Base-by-base conservation (phyloP, 2,888 invertebrate species). In the Acronicta leporina region DNA sequence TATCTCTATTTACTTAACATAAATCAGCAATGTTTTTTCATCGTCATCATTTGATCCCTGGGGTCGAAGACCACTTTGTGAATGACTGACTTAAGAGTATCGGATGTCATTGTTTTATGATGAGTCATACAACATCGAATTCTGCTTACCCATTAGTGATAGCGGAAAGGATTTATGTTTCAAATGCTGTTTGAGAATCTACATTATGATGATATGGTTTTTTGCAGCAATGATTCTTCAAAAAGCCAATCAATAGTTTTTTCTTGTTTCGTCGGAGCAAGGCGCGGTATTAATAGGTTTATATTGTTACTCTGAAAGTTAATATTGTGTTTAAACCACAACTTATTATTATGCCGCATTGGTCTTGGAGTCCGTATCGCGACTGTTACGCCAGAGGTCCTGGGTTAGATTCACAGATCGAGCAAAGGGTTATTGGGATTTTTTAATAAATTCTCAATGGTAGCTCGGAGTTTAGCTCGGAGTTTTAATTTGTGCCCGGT, bases 201-300 rank as follows among this genome's bases (percentile, higher is more conserved):
- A 38, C 4, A 44, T 46, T 63, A 44, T 49, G 38, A 46, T 49
- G 44, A 16, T 15, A 40, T 20, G 11, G 27, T 58, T 35, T 58
- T 57, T 58, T 44, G 8, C 0, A 57, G 16, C 10, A 9, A 30
- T 30, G 45, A 42, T 40, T 49, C 48, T 41, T 33, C 40, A 44
- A 43, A 50, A 45, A 67, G 13, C 40, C 44, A 52, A 65, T 67
- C 43, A 65, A 9, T 35, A n/a, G 15, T 10, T 49, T 38, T 47
- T 51, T 43, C 25, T 69, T 4, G 13, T 50, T 42, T 46, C 57
- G 20, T 47, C n/a, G 30, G 46, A 51, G 9, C 20, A 10, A n/a
- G n/a, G 8, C 40, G 42, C 14, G 25, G 8, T 20, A 30, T 63
- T 55, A 67, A 48, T 64, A 38, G 44, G 13, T 51, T 43, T 51